A percentile compares a stretch with the other conserved stretches of the same genome.
phyloP scores from a whole-genome alignment of 2,797 vertebrate genomes.

The Enteromius anoplus region DNA sequence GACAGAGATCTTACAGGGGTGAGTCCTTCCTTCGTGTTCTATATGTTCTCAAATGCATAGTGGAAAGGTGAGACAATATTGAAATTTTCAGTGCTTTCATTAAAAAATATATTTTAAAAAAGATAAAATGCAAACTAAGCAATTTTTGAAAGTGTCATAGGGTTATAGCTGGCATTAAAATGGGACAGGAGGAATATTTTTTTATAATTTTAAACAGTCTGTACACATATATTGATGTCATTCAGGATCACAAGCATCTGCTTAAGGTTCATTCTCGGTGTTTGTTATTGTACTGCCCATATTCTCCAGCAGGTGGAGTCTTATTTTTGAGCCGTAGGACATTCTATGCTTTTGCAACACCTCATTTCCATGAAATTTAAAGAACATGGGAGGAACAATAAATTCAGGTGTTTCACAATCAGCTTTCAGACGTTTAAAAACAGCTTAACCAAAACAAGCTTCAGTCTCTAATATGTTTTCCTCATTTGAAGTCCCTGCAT shows the following conservation, averaged over 20 bases:
- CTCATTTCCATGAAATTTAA: slow-evolving; percentile 4
- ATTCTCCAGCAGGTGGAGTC: slow-evolving; percentile 29
- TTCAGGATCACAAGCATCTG: background rate
- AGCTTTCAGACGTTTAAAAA: slow-evolving; percentile 2
- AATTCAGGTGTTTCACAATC: slow-evolving; percentile 34
- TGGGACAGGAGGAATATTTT: background rate
- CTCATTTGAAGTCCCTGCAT: background rate
- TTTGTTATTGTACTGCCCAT: slow-evolving; percentile 37
- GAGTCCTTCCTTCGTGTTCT: slow-evolving; percentile 2
- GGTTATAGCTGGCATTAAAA: background rate
- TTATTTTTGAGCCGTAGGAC: background rate
- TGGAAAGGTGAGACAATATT: background rate
- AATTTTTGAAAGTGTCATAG: background rate
- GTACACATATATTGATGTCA: too few relatives aligned
- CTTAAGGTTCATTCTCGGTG: background rate
- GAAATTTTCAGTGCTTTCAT: background rate
- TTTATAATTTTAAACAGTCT: background rate
- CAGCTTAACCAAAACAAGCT: background rate
- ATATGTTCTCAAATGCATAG: background rate
- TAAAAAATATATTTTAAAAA: too few relatives aligned
- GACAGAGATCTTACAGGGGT: slow-evolving; percentile 66
- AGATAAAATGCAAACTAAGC: background rate
- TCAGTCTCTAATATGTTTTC: background rate
- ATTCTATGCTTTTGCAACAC: slow-evolving; percentile 33
- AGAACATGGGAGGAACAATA: background rate